Conservation (phyloP, 2,113 vertebrate species). For the Phylloscopus trochilus region DNA sequence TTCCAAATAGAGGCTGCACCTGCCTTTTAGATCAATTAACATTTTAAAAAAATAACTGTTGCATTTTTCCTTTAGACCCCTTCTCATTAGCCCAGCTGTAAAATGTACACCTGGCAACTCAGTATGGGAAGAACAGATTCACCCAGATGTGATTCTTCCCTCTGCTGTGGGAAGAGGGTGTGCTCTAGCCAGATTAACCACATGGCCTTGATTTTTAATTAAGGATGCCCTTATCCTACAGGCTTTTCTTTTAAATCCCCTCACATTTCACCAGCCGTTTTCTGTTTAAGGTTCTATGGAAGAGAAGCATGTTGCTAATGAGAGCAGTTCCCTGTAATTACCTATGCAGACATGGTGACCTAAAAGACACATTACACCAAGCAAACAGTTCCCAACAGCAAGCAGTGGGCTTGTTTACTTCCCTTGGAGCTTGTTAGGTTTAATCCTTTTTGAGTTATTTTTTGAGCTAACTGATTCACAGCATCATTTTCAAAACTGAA, state of each 20-base stretch:
- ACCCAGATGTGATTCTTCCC: fast-evolving
- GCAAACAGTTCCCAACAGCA: not conserved
- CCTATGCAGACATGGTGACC: not conserved
- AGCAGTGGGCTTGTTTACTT: not conserved
- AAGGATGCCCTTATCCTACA: fast-evolving
- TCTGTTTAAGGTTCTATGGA: not conserved
- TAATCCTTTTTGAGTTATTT: not conserved
- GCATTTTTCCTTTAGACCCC: not conserved
- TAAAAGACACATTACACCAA: not conserved
- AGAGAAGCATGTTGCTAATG: not conserved
- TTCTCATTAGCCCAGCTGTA: not conserved
- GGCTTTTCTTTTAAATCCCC: not conserved
- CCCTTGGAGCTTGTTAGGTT: not conserved
- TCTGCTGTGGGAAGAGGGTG: not conserved
- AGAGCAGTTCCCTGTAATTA: not conserved
- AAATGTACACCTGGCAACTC: not conserved
- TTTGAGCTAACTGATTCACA: not conserved
- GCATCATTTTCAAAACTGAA: not conserved
- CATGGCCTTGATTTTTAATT: not conserved
- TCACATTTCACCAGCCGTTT: not conserved
- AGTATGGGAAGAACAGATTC: not conserved
- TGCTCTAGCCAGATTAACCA: not conserved
- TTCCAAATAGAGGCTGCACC: not conserved
- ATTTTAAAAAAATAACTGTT: fast-evolving
- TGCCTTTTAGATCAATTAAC: not conserved